Base-by-base conservation (phyloP, 53 echinoderm and acorn worm species). In the Actinopyga echinites region DNA sequence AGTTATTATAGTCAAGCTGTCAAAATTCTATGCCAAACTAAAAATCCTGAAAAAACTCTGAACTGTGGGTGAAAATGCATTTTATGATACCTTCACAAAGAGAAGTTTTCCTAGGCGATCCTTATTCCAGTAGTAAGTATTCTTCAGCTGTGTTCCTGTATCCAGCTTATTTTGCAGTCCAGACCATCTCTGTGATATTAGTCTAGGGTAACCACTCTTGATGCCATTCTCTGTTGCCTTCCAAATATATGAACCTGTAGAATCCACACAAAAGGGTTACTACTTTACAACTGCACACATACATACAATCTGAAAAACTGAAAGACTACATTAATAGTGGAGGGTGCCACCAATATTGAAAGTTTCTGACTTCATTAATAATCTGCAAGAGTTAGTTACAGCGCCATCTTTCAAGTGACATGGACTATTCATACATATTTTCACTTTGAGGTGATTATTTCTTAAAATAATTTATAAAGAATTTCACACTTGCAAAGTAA, bases 71-170 rank as follows among this genome's bases (percentile, higher is more conserved):
- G 13, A 36, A 33, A 35, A 12, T 6, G 9, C 56, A 30, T 80
- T 28, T 65, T 58, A 49, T 88, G 82, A 71, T 87, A 89, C 54
- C 87, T 93, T 82, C 64, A 75, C 85, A 93, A 89, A 89, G 65
- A 89, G 22, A 69, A 84, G 31, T 61, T 83, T 32, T 84, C 83
- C 38, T 81, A 83, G 66, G 36, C 64, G 3, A 66, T 89, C 31
- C 75, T 93, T 56, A 74, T 74, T 4, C 64, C 54, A 11, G 74
- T 82, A 22, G 78, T 84, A 34, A 21, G 65, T 63, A 87, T 90
- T 69, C 62, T 93, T 24, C 36, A 69, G 34, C 45, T 93, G 33
- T 88, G 86, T 83, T 68, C 88, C 83, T 32, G 95, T 90, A 30
- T 90, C 69, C 0, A 57, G 36, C 25, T 65, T 30, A 64, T 58